Conservation (phyloP, 2,113 vertebrate species). For the Thunnus thynnus region DNA sequence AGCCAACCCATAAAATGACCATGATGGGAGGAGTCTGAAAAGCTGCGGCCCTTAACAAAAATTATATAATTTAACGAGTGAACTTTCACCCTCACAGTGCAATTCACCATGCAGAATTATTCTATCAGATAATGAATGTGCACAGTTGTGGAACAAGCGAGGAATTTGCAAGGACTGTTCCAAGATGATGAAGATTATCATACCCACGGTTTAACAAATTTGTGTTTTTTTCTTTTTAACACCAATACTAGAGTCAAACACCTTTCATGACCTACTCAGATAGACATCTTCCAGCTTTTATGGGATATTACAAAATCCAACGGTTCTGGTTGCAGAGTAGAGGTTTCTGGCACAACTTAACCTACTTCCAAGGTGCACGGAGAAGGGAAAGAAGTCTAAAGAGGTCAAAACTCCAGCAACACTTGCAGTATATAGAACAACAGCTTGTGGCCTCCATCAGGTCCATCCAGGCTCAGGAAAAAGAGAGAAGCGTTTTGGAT, state of each 20-base stretch:
- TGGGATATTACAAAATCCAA: too few relatives aligned
- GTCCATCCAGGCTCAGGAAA: too few relatives aligned
- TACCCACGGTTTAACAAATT: not conserved
- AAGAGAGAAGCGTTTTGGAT: too few relatives aligned
- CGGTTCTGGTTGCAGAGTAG: too few relatives aligned
- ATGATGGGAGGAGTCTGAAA: not conserved
- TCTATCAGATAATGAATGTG: not conserved
- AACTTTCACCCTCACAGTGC: not conserved
- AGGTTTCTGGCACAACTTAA: too few relatives aligned
- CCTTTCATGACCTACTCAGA: not conserved
- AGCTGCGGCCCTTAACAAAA: not conserved
- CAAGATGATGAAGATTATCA: not conserved
- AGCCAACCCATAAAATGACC: not conserved
- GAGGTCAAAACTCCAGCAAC: too few relatives aligned
- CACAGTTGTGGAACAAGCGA: conserved; percentile 1
- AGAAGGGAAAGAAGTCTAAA: too few relatives aligned
- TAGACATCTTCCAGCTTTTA: not conserved
- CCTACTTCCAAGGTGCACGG: too few relatives aligned
- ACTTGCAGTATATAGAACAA: too few relatives aligned
- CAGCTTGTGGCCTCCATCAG: too few relatives aligned
- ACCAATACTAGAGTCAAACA: not conserved
- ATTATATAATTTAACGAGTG: not conserved
- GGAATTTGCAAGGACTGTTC: too few relatives aligned
- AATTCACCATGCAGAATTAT: not conserved
- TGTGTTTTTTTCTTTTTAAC: not conserved